Conservation (phyloP, 2,113 vertebrate species). For the Probosciger aterrimus region DNA sequence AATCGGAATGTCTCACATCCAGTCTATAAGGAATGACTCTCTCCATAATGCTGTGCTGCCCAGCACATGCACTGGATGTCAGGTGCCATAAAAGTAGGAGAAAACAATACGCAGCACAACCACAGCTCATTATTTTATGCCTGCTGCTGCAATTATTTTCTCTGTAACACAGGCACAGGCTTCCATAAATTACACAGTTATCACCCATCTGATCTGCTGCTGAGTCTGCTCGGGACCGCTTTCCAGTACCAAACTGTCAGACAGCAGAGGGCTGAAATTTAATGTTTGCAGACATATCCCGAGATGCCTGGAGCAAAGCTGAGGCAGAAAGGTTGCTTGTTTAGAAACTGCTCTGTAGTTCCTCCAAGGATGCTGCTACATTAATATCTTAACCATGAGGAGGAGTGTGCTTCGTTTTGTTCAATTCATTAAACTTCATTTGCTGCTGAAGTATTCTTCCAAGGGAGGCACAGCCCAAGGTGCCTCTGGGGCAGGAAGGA, state of each 20-base stretch:
- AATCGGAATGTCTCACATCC: background rate
- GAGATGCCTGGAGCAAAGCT: slow-evolving; percentile 7
- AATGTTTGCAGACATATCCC: slow-evolving; percentile 6
- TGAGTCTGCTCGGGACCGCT: background rate
- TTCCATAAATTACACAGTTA: slow-evolving; percentile 23
- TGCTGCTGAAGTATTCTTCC: background rate
- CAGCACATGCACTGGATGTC: background rate
- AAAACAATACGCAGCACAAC: background rate
- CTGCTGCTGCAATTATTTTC: background rate
- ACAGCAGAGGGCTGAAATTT: background rate
- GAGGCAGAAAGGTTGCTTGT: background rate
- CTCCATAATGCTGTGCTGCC: background rate
- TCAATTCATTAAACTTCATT: background rate
- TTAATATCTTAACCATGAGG: no score
- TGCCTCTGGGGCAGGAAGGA: background rate
- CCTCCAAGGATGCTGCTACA: background rate
- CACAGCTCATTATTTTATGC: background rate
- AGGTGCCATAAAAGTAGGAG: slow-evolving; percentile 8
- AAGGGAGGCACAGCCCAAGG: background rate
- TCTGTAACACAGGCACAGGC: background rate
- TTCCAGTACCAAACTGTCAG: slow-evolving; percentile 11
- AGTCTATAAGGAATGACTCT: background rate
- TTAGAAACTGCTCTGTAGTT: background rate
- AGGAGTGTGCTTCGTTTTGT: background rate
- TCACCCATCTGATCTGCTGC: background rate